These are phyloP conservation scores for Parauchenoglanis ngamensis DNA, from an alignment of 2,797 vertebrate species.

Conservation along the genomic window DNA sequence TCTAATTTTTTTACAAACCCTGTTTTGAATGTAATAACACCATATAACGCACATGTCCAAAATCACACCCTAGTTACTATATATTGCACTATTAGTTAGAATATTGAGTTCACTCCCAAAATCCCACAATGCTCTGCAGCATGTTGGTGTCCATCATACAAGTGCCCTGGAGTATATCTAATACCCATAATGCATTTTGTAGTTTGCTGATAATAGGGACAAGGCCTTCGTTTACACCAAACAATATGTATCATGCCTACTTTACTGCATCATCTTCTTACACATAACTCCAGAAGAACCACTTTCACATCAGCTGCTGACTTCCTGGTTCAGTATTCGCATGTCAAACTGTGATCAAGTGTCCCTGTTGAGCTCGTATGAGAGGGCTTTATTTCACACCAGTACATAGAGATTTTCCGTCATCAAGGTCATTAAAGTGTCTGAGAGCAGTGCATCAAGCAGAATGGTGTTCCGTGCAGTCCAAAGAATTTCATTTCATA, in stretches of 20 bases:
- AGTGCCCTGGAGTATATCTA: not conserved
- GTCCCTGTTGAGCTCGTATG: not conserved
- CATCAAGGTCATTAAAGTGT: constrained; percentile 1
- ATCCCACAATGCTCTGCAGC: not conserved
- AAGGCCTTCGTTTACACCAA: not conserved
- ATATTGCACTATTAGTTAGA: not conserved
- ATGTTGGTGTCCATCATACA: not conserved
- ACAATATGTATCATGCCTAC: not conserved
- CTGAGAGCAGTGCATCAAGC: not conserved
- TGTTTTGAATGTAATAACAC: not conserved
- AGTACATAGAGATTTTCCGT: not conserved
- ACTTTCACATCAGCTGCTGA: not conserved
- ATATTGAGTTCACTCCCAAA: not conserved
- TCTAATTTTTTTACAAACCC: not conserved
- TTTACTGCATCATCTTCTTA: not conserved
- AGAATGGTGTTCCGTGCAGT: not conserved
- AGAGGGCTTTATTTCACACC: not conserved
- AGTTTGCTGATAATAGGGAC: not conserved
- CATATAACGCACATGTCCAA: not conserved
- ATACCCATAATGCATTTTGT: not conserved
- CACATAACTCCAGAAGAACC: not conserved
- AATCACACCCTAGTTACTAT: not conserved
- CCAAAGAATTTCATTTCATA: not conserved
- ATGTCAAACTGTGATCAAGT: not conserved
- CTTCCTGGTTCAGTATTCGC: not conserved